Conservation (phyloP, 2,888 invertebrate genomes). For the Oscheius sp. region DNA sequence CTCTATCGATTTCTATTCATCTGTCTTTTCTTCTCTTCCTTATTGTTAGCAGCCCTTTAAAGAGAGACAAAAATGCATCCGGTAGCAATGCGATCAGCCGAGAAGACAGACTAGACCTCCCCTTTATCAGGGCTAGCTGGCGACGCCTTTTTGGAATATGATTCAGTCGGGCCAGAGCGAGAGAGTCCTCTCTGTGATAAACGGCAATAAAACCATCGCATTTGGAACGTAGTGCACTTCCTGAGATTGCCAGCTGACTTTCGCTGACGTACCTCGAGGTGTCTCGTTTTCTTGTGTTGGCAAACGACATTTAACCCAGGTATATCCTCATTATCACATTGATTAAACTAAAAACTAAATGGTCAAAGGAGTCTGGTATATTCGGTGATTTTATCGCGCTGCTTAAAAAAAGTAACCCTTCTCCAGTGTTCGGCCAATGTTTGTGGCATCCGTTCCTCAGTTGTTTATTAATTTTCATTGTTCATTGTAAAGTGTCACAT, state of each 20-base stretch:
- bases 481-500: no score
- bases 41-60: neutral
- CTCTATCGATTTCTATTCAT: conserved; percentile 7
- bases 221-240: conserved; percentile 26
- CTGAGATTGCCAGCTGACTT: conserved; percentile 33
- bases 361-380: no score
- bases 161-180: conserved; percentile 12
- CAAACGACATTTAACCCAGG: conserved; percentile 17
- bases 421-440: no score
- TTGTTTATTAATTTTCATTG: no score
- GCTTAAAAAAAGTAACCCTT: no score
- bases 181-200: conserved; percentile 20
- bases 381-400: no score
- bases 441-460: no score
- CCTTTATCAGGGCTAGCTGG: conserved; percentile 2
- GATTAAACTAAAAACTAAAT: no score
- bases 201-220: conserved; percentile 31
- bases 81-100: neutral
- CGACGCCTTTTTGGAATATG: conserved; percentile 23
- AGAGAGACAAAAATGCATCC: neutral
- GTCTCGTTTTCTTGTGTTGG: conserved; percentile 16
- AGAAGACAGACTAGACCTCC: neutral
- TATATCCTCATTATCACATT: neutral
- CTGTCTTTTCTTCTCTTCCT: neutral
- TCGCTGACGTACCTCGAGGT: conserved; percentile 25